Percentiles rank a stretch among this genome's conserved stretches.
Conservation (phyloP, 1,140 invertebrate species). For the Zaprionus gabonicus region DNA sequence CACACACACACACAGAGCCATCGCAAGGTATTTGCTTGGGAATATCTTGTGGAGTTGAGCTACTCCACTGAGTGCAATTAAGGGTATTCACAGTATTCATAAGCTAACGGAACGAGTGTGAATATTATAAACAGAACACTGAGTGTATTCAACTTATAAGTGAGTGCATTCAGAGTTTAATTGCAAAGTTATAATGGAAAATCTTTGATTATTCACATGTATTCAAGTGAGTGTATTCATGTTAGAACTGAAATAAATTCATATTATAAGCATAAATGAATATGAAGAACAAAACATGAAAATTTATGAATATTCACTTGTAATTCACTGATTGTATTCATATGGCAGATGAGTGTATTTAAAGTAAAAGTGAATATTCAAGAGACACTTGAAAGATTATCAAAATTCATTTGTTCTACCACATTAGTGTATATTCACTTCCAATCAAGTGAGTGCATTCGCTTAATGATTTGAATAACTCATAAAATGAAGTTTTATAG, state of each 20-base stretch:
- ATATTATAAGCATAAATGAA: not conserved
- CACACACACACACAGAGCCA: not conserved
- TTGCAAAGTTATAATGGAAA: no score
- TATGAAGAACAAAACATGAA: no score
- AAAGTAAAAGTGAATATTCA: not conserved
- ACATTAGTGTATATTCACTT: no score
- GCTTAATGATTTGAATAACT: not conserved
- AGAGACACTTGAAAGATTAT: not conserved
- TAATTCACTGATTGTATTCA: not conserved
- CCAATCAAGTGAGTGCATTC: not conserved
- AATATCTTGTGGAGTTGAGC: not conserved
- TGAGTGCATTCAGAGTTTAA: not conserved
- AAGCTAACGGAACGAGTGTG: not conserved
- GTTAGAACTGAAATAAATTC: not conserved
- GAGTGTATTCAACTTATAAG: not conserved
- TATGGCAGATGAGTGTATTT: not conserved
- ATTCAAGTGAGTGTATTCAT: not conserved
- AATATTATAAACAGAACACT: not conserved
- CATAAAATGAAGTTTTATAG: no score
- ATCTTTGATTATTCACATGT: no score
- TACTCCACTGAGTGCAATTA: conserved; percentile 7
- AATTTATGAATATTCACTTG: no score
- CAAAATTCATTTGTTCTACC: not conserved
- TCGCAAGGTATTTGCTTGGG: not conserved
- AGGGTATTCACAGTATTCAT: conserved; percentile 13